Percentiles rank a stretch among this genome's conserved stretches.
These are phyloP conservation scores for Smittia aterrima DNA, from an alignment of 2,888 invertebrate genomes.

Conservation along the genomic window DNA sequence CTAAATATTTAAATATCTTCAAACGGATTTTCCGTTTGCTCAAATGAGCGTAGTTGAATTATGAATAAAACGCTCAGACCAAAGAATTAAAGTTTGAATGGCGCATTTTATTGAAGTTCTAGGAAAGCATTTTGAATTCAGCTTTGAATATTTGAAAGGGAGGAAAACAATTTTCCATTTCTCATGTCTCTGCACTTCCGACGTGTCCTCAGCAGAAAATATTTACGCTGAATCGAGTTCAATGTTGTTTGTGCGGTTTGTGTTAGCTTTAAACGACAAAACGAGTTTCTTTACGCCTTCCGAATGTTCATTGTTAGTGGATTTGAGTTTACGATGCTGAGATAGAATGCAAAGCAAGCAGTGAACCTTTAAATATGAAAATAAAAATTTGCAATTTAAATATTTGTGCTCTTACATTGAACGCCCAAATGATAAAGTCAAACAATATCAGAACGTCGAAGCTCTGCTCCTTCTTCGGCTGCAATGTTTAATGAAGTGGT, in stretches of 20 bases:
- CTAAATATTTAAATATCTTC: slow-evolving; percentile 17
- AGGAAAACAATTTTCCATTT: not conserved
- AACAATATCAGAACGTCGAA: not conserved
- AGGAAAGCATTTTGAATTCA: not conserved
- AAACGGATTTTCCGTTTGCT: not conserved
- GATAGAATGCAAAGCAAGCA: slow-evolving; percentile 1
- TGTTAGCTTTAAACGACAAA: not conserved
- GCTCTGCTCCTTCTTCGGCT: not conserved
- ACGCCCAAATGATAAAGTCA: not conserved
- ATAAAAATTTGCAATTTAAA: too few relatives aligned
- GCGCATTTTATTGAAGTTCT: not conserved
- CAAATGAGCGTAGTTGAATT: too few relatives aligned
- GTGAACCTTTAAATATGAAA: not conserved
- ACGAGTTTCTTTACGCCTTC: not conserved
- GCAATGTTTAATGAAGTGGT: not conserved
- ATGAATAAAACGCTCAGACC: too few relatives aligned
- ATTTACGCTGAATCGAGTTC: not conserved
- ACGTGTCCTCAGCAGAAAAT: not conserved
- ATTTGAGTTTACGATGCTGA: not conserved
- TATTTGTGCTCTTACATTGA: not conserved
- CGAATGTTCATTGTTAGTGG: not conserved
- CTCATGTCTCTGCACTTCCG: slow-evolving; percentile 16
- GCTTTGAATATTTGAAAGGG: not conserved
- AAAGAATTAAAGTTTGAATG: too few relatives aligned
- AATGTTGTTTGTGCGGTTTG: not conserved